A percentile compares a stretch with the other conserved stretches of the same genome.
phyloP scores from a whole-genome alignment of 2,113 vertebrate species.

The Phodopus roborovskii region DNA sequence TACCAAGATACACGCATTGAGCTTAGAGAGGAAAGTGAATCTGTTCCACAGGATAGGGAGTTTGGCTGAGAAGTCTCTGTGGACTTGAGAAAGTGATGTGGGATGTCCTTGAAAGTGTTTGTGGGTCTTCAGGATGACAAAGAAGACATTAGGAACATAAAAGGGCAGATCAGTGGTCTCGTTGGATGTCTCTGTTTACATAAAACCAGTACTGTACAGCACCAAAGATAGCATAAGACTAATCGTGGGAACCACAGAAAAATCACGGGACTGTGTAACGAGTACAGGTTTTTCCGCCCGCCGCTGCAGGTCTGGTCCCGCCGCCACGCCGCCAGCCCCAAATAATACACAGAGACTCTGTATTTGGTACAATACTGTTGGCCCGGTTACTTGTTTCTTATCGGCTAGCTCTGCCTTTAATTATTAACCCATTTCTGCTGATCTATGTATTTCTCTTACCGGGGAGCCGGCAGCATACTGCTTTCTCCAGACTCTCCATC shows the following conservation, averaged over 20 bases:
- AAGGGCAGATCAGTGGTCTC: background rate
- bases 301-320: too few relatives aligned
- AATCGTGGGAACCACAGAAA: constrained; percentile 21
- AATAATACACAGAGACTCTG: too few relatives aligned
- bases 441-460: too few relatives aligned
- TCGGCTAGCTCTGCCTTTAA: too few relatives aligned
- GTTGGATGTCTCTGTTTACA: background rate
- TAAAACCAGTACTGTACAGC: background rate
- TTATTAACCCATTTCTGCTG: too few relatives aligned
- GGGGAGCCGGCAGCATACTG: too few relatives aligned
- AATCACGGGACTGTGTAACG: background rate
- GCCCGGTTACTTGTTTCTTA: too few relatives aligned
- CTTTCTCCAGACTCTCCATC: too few relatives aligned
- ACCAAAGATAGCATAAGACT: background rate
- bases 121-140: background rate
- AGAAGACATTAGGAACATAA: background rate
- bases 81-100: background rate
- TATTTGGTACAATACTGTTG: too few relatives aligned
- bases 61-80: background rate
- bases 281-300: too few relatives aligned
- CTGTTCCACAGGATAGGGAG: too few relatives aligned
- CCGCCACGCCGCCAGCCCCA: too few relatives aligned
- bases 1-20: background rate
- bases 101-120: background rate
- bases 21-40: background rate